phyloP scores from a whole-genome alignment of 2,888 invertebrate species.

The Diarsia brunnea region DNA sequence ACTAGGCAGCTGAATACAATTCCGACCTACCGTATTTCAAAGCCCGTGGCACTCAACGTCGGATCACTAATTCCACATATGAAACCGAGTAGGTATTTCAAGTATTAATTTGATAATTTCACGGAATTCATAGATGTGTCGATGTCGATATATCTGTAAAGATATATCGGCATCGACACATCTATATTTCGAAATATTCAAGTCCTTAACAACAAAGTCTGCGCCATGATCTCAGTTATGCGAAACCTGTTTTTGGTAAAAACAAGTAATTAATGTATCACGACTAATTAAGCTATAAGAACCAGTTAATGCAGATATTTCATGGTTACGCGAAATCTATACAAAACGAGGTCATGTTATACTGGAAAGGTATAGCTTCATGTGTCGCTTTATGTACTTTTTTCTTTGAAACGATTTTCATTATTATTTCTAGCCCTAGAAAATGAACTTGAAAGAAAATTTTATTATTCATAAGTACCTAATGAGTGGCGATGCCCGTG shows the following conservation, averaged over 20 bases:
- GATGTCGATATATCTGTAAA: too few relatives aligned
- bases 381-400: neutral
- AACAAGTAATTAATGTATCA: too few relatives aligned
- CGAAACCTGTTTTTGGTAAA: too few relatives aligned
- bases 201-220: neutral
- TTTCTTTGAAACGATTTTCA: neutral
- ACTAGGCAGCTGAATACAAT: conserved; percentile 29
- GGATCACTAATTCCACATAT: conserved; percentile 1
- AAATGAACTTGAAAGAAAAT: neutral
- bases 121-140: too few relatives aligned
- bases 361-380: too few relatives aligned
- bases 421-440: neutral
- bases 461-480: neutral
- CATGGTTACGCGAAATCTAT: too few relatives aligned
- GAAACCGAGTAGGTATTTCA: conserved; percentile 15
- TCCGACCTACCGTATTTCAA: conserved; percentile 42
- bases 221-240: too few relatives aligned
- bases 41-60: conserved; percentile 14
- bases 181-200: neutral
- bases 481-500: neutral
- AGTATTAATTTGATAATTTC: conserved; percentile 10
- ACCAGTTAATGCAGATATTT: too few relatives aligned
- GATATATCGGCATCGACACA: too few relatives aligned
- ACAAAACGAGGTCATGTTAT: too few relatives aligned
- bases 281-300: too few relatives aligned